phyloP scores from a whole-genome alignment of 2,113 vertebrate species.

The Pomatorhinus ruficollis region DNA sequence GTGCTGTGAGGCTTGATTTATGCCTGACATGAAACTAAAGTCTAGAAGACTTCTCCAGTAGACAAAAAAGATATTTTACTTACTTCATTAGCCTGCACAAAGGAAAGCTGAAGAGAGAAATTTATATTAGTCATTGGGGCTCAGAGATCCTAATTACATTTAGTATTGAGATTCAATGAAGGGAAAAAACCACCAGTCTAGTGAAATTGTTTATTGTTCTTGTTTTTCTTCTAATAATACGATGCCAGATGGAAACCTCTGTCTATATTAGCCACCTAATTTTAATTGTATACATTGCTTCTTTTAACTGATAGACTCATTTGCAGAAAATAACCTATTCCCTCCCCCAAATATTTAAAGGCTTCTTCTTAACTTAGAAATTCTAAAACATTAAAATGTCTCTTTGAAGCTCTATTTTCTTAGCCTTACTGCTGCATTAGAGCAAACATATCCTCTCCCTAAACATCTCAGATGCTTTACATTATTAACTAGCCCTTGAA shows the following conservation, averaged over 20 bases:
- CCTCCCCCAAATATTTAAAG: neutral
- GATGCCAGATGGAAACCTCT: constrained; percentile 2
- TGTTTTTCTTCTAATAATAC: constrained; percentile 29
- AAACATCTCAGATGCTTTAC: neutral
- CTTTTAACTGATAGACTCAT: neutral
- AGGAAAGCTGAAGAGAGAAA: constrained; percentile 27
- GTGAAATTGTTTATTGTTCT: constrained; percentile 10
- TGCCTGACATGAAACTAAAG: constrained; percentile 73
- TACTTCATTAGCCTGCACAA: constrained; percentile 62
- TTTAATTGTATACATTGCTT: constrained; percentile 13
- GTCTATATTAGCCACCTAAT: constrained; percentile 9
- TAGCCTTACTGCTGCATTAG: neutral
- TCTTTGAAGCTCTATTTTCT: neutral
- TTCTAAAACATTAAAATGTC: neutral
- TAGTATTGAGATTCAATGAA: constrained; percentile 35
- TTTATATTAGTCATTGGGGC: constrained; percentile 18
- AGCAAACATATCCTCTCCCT: neutral
- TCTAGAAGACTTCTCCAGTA: constrained; percentile 61
- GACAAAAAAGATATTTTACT: constrained; percentile 60
- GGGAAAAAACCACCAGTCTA: neutral
- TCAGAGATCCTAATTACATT: constrained; percentile 49
- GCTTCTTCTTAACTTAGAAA: neutral
- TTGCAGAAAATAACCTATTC: neutral
- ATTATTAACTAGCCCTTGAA: neutral
- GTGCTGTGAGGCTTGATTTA: constrained; percentile 80